A percentile compares a stretch with the other conserved stretches of the same genome.
phyloP scores from a whole-genome alignment of 2,113 vertebrate genomes.

The Microcebus jonahi region DNA sequence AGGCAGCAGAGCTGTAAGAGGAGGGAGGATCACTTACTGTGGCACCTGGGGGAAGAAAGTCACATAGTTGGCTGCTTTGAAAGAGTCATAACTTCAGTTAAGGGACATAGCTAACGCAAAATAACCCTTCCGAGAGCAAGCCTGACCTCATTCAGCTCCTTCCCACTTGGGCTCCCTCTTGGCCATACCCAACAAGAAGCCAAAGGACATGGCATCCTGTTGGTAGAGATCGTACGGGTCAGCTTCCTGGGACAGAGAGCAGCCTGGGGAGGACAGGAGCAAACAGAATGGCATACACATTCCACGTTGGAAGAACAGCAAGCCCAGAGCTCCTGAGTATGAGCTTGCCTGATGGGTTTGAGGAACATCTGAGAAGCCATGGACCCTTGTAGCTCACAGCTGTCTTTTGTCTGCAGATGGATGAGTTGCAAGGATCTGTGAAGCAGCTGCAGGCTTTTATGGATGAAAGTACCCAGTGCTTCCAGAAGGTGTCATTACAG shows the following conservation, averaged over 20 bases:
- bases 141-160: not conserved
- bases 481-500: constrained; percentile 79
- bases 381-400: not conserved
- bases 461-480: constrained; percentile 72
- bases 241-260: not conserved
- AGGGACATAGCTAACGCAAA: not conserved
- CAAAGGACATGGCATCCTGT: not conserved
- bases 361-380: not conserved
- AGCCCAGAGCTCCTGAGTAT: not conserved
- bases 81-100: not conserved
- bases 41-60: not conserved
- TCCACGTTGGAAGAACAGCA: constrained; percentile 14
- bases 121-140: not conserved
- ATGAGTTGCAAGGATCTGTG: constrained; percentile 79
- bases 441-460: constrained; percentile 77
- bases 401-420: constrained; percentile 75
- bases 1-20: not conserved
- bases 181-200: not conserved
- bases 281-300: not conserved
- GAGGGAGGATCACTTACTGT: not conserved
- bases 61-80: not conserved
- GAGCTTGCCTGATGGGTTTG: not conserved
- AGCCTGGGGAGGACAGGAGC: not conserved
- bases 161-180: not conserved
- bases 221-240: not conserved